phyloP scores from a whole-genome alignment of 2,888 invertebrate genomes.

The Pollenia angustigena region DNA sequence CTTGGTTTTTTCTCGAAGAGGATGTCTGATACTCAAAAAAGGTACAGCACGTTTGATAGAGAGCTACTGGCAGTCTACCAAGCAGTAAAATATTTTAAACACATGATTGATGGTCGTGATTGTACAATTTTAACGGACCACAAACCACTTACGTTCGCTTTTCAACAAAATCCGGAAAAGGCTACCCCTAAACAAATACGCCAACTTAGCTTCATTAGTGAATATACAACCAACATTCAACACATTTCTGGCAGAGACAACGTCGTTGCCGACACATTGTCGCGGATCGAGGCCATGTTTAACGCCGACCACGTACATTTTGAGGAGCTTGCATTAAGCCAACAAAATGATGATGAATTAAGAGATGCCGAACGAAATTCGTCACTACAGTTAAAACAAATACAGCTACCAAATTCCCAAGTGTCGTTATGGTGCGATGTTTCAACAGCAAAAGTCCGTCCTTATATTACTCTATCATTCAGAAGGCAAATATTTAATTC shows the following conservation, averaged over 20 bases:
- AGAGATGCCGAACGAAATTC: not conserved
- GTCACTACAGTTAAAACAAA: not conserved
- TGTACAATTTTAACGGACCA: slow-evolving; percentile 38
- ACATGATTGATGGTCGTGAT: slow-evolving; percentile 1
- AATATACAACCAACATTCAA: slow-evolving; percentile 31
- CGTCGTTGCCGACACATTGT: slow-evolving; percentile 9
- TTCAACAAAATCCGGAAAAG: slow-evolving; percentile 42
- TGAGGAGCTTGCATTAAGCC: not conserved
- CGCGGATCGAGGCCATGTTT: slow-evolving; percentile 2
- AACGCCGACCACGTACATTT: slow-evolving; percentile 9
- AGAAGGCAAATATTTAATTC: no score
- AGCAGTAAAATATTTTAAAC: no score
- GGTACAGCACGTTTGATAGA: slow-evolving; percentile 32
- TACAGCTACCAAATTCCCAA: no score
- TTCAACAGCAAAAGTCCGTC: no score
- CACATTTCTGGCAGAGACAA: slow-evolving; percentile 20
- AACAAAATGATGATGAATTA: not conserved
- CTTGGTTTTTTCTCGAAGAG: slow-evolving; percentile 51
- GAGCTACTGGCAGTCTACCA: slow-evolving; percentile 9
- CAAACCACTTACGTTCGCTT: slow-evolving; percentile 44
- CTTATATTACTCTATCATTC: no score
- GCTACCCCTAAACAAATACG: slow-evolving; percentile 18
- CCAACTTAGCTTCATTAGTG: slow-evolving; percentile 20
- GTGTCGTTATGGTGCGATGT: no score
- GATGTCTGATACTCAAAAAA: slow-evolving; percentile 19